Evolutionary conservation across 2,113 vertebrate species (phyloP).

Genomic region (Nematolebias whitei): DNA sequence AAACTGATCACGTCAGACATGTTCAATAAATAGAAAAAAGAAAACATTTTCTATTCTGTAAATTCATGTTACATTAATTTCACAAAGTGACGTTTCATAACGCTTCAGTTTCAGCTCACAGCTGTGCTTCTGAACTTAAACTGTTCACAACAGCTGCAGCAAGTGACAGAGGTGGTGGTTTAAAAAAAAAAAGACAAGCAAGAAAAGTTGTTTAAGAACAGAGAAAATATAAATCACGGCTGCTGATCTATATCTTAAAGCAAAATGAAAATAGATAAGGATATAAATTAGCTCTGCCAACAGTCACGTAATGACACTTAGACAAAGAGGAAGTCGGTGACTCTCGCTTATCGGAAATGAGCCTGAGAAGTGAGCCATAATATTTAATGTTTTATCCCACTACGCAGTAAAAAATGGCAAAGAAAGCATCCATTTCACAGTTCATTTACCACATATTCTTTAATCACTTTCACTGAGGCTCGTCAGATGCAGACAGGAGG

Average conservation of each 20-base stretch:
- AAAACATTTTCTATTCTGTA: no score
- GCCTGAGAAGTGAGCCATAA: constrained; percentile 52
- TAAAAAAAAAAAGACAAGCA: constrained; percentile 17
- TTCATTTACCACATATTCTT: constrained; percentile 49
- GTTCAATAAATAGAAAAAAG: no score
- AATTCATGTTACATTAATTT: neutral
- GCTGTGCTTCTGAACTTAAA: neutral
- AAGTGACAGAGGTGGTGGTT: neutral
- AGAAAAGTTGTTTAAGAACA: constrained; percentile 22
- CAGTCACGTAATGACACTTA: constrained; percentile 34
- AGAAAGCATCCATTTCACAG: constrained; percentile 64
- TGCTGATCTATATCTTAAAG: constrained; percentile 49
- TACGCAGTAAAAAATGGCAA: constrained; percentile 38
- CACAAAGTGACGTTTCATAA: neutral
- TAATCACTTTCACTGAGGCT: constrained; percentile 38
- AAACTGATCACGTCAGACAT: neutral
- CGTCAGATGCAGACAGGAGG: constrained; percentile 31
- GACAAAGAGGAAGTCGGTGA: constrained; percentile 39
- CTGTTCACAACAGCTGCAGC: constrained; percentile 9
- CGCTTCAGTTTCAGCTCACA: neutral
- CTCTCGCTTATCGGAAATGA: constrained; percentile 44
- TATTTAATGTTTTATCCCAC: constrained; percentile 47
- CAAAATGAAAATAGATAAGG: constrained; percentile 11
- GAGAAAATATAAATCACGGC: constrained; percentile 28
- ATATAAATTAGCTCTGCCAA: constrained; percentile 22